Percentiles rank a stretch among this genome's conserved stretches.
Conservation (phyloP, 2,888 invertebrate species). For the Drosophila merina region DNA sequence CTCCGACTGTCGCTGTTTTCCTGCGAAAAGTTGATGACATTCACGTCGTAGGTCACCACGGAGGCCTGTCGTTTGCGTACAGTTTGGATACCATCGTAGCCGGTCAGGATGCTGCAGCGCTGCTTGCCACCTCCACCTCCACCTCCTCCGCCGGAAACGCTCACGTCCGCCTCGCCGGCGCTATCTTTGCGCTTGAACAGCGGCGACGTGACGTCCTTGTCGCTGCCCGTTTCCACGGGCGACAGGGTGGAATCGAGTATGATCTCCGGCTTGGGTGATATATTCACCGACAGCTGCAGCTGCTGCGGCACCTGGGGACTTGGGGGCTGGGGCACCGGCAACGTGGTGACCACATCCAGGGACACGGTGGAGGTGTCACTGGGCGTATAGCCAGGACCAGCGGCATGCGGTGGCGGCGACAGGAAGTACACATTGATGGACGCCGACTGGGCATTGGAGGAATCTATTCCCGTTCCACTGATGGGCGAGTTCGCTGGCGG, state of each 20-base stretch:
- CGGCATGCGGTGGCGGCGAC: slow-evolving; percentile 81
- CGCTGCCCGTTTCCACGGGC: slow-evolving; percentile 66
- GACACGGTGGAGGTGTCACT: slow-evolving; percentile 84
- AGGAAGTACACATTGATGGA: slow-evolving; percentile 83
- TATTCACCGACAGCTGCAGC: slow-evolving; percentile 61
- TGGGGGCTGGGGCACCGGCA: slow-evolving; percentile 71
- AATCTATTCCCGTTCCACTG: slow-evolving; percentile 9
- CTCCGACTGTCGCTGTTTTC: slow-evolving; percentile 83
- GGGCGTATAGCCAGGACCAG: slow-evolving; percentile 64
- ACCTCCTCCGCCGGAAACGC: slow-evolving; percentile 52
- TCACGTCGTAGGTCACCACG: slow-evolving; percentile 84
- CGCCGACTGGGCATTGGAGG: slow-evolving; percentile 58
- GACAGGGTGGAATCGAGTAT: slow-evolving; percentile 83
- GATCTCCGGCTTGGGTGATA: slow-evolving; percentile 83
- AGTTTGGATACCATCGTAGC: slow-evolving; percentile 80
- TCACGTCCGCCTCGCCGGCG: slow-evolving; percentile 65
- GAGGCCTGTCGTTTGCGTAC: slow-evolving; percentile 83
- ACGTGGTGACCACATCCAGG: slow-evolving; percentile 81
- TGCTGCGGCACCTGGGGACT: slow-evolving; percentile 37
- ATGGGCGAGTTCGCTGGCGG: slow-evolving; percentile 1
- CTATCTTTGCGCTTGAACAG: slow-evolving; percentile 77
- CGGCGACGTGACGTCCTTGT: slow-evolving; percentile 79
- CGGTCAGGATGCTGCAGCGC: slow-evolving; percentile 75
- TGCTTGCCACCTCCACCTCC: slow-evolving; percentile 46
- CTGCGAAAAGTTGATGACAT: slow-evolving; percentile 84